Evolutionary conservation across 2,888 invertebrate species (phyloP), one percentile per base, ranked within the genome.

Genomic region (Drosophila sordidula): DNA sequence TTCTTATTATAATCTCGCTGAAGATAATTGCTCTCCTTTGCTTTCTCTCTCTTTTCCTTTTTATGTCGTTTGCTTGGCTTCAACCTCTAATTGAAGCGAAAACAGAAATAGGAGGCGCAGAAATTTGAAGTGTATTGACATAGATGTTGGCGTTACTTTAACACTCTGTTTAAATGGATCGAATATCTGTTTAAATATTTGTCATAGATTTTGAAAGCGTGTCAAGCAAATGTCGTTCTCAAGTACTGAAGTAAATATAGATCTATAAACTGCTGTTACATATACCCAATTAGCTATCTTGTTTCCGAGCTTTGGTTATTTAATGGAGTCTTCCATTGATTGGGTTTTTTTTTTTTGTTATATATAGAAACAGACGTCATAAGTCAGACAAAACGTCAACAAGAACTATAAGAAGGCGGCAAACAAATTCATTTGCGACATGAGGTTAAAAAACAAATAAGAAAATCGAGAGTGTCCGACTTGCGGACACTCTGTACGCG

Each of bases 371-470:
- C 70, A 38, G 41, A 50, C 77, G 80, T 80, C 80, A 80, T 59
- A 54, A 49, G 47, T 49, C 56, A 52, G 59, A 18, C 18, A 18
- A 18, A 18, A 18, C 18, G 18, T 56, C 55, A 55, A 34, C 34
- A 34, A 12, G 26, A 34, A 34, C 32, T n/a, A 22, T 22, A 46
- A 49, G 8, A 55, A 56, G 25, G 38, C 26, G 59, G 55, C 71
- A 78, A 82, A 81, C 75, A 87, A 81, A 87, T 78, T 70, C 39
- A 70, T 72, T 84, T 68, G 87, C 85, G 57, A 72, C 71, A 81
- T 64, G 68, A 78, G 69, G 54, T 46, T 32, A 64, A 56, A 44
- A 26, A 36, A 39, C 38, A 51, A 9, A 1, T 18, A 25, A 8
- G 12, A 11, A 9, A 11, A 18, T 0, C 6, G 1, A 12, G 11